These are phyloP conservation scores for Leucoraja erinaceus DNA, from an alignment of 2,113 vertebrate genomes.

Conservation along the genomic window DNA sequence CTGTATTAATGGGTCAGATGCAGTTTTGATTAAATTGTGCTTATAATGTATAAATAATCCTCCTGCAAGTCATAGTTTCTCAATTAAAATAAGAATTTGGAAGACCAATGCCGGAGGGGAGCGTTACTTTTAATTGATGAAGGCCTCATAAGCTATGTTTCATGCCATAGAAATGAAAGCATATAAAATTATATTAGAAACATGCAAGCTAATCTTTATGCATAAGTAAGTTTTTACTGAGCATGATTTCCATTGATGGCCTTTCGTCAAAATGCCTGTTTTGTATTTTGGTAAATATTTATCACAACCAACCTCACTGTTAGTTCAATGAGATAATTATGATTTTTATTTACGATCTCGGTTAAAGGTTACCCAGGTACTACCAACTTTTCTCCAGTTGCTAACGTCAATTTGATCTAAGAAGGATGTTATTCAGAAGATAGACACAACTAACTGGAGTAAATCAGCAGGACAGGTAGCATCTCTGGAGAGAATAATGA, in stretches of 20 bases:
- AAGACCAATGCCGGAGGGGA: neutral
- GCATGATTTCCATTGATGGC: too few relatives aligned
- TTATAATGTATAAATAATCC: neutral
- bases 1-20: neutral
- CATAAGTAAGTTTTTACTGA: neutral
- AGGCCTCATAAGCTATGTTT: neutral
- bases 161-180: neutral
- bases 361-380: neutral
- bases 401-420: neutral
- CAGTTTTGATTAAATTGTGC: constrained; percentile 20
- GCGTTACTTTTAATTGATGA: neutral
- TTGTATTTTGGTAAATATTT: neutral
- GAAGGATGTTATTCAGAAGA: neutral
- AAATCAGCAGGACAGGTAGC: too few relatives aligned
- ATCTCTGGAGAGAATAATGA: too few relatives aligned
- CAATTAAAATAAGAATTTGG: neutral
- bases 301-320: neutral
- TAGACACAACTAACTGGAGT: too few relatives aligned
- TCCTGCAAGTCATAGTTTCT: constrained; percentile 1
- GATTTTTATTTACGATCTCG: too few relatives aligned
- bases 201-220: neutral
- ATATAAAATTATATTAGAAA: neutral
- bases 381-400: neutral
- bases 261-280: neutral
- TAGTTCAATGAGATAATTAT: neutral